Conservation (phyloP, 1,140 invertebrate genomes). For the Anoplolepis gracilipes region DNA sequence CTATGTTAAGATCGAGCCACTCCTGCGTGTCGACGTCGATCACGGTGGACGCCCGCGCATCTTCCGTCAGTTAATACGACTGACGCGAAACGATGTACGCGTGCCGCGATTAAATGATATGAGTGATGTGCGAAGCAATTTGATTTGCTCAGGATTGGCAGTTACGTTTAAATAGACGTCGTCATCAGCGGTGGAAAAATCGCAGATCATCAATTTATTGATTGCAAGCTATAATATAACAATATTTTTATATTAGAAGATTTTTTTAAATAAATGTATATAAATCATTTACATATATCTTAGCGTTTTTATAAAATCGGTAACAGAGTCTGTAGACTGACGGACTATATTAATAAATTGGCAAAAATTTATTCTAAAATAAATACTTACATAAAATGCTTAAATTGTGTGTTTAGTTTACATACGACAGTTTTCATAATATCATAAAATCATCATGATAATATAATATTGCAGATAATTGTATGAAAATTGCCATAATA, state of each 20-base stretch:
- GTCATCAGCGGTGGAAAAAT: background rate
- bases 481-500: background rate
- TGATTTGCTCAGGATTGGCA: constrained; percentile 48
- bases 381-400: no score
- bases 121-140: constrained; percentile 21
- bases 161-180: constrained; percentile 25
- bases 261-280: no score
- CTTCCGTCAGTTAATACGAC: constrained; percentile 40
- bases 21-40: constrained; percentile 55
- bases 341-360: no score
- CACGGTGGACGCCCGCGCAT: constrained; percentile 48
- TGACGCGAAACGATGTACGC: constrained; percentile 6
- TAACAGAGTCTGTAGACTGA: no score
- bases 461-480: background rate
- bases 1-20: constrained; percentile 39
- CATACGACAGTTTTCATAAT: background rate
- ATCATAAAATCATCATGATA: no score
- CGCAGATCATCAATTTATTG: background rate
- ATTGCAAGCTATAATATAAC: background rate
- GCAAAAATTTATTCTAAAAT: no score
- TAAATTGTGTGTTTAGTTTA: background rate
- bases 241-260: no score
- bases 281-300: no score
- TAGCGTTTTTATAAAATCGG: no score
- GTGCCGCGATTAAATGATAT: constrained; percentile 33